phyloP scores from a whole-genome alignment of 2,888 invertebrate genomes.

The Meteorus colon region DNA sequence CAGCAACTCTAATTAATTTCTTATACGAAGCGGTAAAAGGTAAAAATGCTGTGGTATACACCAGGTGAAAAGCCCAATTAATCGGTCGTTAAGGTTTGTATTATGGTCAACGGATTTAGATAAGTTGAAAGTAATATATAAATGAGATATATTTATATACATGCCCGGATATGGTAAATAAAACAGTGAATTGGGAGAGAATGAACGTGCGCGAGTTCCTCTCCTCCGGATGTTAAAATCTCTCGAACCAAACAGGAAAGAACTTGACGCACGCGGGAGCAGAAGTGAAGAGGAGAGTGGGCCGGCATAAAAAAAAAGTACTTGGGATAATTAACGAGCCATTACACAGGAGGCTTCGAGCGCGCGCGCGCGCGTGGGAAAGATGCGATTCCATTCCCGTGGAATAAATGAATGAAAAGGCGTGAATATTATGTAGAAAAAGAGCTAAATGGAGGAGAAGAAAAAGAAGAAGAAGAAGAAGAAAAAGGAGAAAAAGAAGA shows the following conservation, averaged over 20 bases:
- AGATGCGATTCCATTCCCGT: constrained; percentile 49
- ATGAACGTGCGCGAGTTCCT: constrained; percentile 43
- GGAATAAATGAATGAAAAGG: constrained; percentile 55
- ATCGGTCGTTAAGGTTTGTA: constrained; percentile 43
- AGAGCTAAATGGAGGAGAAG: constrained; percentile 15
- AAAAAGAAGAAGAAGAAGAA: background rate
- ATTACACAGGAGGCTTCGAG: constrained; percentile 29
- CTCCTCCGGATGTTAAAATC: constrained; percentile 27
- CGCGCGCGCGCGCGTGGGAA: constrained; percentile 51
- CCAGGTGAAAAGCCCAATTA: constrained; percentile 44
- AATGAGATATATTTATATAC: constrained; percentile 3
- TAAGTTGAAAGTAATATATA: constrained; percentile 7
- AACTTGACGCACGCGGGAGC: background rate
- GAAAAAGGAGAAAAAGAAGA: background rate
- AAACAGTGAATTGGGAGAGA: constrained; percentile 36
- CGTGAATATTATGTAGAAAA: constrained; percentile 40
- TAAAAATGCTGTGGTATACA: constrained; percentile 8
- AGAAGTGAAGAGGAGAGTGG: constrained; percentile 15
- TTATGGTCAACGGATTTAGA: background rate
- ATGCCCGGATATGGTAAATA: constrained; percentile 25
- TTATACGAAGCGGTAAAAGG: constrained; percentile 24
- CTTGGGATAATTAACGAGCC: constrained; percentile 45
- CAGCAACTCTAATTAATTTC: constrained; percentile 28
- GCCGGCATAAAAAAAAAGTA: constrained; percentile 36
- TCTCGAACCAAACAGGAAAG: constrained; percentile 16